Base-by-base conservation (phyloP, 2,797 vertebrate species). In the Ptychobarbus kaznakovi region DNA sequence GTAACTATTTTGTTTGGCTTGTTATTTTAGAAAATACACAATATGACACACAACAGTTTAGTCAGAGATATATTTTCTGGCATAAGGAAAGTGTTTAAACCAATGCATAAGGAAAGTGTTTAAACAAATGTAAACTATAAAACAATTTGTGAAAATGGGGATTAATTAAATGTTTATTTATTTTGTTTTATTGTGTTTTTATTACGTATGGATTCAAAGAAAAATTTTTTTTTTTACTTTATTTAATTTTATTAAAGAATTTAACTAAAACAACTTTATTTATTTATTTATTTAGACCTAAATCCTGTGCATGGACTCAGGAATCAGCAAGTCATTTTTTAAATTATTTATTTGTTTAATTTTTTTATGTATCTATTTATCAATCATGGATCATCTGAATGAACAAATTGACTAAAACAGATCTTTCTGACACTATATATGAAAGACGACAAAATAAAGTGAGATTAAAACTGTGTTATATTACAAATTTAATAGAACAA, bases 31-130 rank as follows among this genome's bases (percentile, higher is more conserved):
- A 32, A 22, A 56, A 77, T 15, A 25, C 20, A 68, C 28, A 68
- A 66, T n/a, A 10, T 72, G 15, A 73, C 20, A 61, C n/a, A 22
- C 7, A 61, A n/a, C 22, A 12, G 22, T 61, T 61, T 61, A 61
- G n/a, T 61, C n/a, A 61, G 58, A 61, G 58, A 61, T 61, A 61
- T 85, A 89, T 79, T n/a, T 42, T 73, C 25, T 32, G 46, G 25
- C 25, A 32, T 9, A 1, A 10, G 16, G 1, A 74, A 74, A 3
- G 44, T 28, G 28, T 49, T 51, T 49, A 2, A 42, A 72, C 69
- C 15, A 44, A 72, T 25, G 10, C n/a, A n/a, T n/a, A n/a, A n/a
- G n/a, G n/a, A n/a, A n/a, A n/a, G n/a, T n/a, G n/a, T n/a, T n/a
- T n/a, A n/a, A n/a, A n/a, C n/a, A n/a, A n/a, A n/a, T n/a, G n/a